Evolutionary conservation across 2,888 invertebrate genomes (phyloP), one percentile per base, ranked within the genome.

Genomic region (Hirudinaria manillensis): DNA sequence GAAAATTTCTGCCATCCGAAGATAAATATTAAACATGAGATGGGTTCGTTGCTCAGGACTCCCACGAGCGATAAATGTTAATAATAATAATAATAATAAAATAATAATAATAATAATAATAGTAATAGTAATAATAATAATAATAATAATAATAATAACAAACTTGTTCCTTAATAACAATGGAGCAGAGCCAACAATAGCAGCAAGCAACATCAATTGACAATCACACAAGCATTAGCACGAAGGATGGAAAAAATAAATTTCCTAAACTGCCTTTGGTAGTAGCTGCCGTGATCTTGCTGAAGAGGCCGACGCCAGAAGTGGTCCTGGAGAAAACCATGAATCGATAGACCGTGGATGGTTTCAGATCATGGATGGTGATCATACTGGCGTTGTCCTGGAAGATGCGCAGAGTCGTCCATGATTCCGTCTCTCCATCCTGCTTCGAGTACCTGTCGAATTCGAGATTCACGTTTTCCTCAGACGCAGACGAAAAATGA

Each of bases 311-410:
- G 29, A 61, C 24, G 29, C 61, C 61, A 7, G 61, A 61, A 29
- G 32, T 51, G 32, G 55, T 27, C 55, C 53, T 34, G 55, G 72
- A 53, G 72, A 32, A 53, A 55, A 72, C 24, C 29, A 45, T 51
- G 72, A 72, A 72, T 51, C 53, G 72, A 53, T 72, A 72, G 55
- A 6, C 24, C 3, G 72, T 72, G 32, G 72, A 72, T 19, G 72
- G 72, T 16, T 27, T 72, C 53, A 72, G 72, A 55, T 72, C 53
- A 55, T 51, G 53, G 7, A 72, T 45, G 55, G 32, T 72, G 32
- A 70, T 38, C 51, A 55, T 51, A 7, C 53, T 51, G 10, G 29
- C 55, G 72, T 55, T 72, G 72, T 72, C 32, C 51, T 51, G 32
- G 72, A 72, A 51, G 53, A 53, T 55, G 53, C 32, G 55, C 51